Base-by-base conservation (phyloP, 2,113 vertebrate genomes). In the Proteles cristata region DNA sequence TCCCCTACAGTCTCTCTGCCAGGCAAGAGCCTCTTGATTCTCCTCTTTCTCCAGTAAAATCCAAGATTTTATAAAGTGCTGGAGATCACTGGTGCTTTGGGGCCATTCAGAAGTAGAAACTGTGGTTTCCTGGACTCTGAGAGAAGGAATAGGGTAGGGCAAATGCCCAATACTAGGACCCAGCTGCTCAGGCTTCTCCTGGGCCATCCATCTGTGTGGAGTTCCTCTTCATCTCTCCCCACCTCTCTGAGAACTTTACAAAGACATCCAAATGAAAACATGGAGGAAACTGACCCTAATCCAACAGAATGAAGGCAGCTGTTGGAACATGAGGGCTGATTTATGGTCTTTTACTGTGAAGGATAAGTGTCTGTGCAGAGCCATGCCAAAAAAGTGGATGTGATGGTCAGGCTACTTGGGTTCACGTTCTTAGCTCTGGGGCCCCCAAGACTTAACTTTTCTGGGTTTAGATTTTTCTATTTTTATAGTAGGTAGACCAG, bases 341-440 rank as follows among this genome's bases (percentile, higher is more conserved):
- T 7, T 11, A 1, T 5, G 2, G 12, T 43, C 25, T 21, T 35
- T 9, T 14, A 0, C 23, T 12, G 0, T 5, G 4, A 25, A 11
- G 6, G 50, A 66, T 7, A 33, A 53, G 14, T 11, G 23, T 48
- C 17, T 5, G 10, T 14, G 26, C 19, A 0, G 26, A 66, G 33
- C 21, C 11, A 2, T 3, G 33, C 25, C 19, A 31, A 11, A 14
- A 26, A 16, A 33, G 33, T 5, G 12, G 6, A 23, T 11, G 15
- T 19, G 8, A 11, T 10, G 26, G 3, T 48, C 7, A 66, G 26
- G 35, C 25, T 1, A 5, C 5, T 19, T 45, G n/a, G 14, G 33
- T n/a, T 58, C 19, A 5, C 8, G n/a, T 11, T 77, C 14, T 66
- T 5, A 28, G 33, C 11, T 81, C 68, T 58, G 55, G 2, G 16